Base-by-base conservation (phyloP, 2,888 invertebrate genomes). In the Hermaeophaga mercurialis region DNA sequence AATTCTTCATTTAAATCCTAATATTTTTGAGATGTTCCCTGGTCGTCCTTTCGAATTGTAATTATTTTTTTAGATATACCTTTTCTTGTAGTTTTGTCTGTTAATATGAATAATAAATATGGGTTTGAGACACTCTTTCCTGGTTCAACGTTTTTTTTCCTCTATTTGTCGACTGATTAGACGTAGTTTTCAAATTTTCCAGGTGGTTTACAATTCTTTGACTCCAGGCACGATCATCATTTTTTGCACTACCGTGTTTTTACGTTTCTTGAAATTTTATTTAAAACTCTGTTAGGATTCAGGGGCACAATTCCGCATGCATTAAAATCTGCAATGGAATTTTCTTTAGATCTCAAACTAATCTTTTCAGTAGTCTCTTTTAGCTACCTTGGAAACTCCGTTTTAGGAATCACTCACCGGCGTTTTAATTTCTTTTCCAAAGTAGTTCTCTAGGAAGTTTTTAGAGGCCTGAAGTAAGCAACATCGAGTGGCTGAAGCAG, bases 401-500 rank as follows among this genome's bases (percentile, higher is more conserved):
- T 48, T 26, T 48, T 38, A 7, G 48, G 48, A 1, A 48, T 3
- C 4, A 48, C 48, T 1, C 48, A 24, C 11, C 31, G 38, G 8
- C 26, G 12, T 17, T 49, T 39, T 22, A 24, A 49, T 28, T 11
- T n/a, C n/a, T n/a, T n/a, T 39, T 39, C 39, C 41, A 15, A 49
- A n/a, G 15, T 17, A 11, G 3, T 28, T 39, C 28, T 12, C 18
- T 39, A 36, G 14, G 38, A 12, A 8, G 26, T 9, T 8, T 38
- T 48, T 26, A 38, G 11, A 1, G 69, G 65, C 3, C 56, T 34
- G 44, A 69, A 69, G 41, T 24, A 60, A 45, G 66, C 43, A 2
- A 57, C 59, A 48, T 59, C 53, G n/a, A 59, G 17, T 12, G 69
- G 68, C 50, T 72, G 71, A 3, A 43, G 44, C 15, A 66, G 43